Evolutionary conservation across 2,113 vertebrate species (phyloP).

Genomic region (Calidris pygmaea): DNA sequence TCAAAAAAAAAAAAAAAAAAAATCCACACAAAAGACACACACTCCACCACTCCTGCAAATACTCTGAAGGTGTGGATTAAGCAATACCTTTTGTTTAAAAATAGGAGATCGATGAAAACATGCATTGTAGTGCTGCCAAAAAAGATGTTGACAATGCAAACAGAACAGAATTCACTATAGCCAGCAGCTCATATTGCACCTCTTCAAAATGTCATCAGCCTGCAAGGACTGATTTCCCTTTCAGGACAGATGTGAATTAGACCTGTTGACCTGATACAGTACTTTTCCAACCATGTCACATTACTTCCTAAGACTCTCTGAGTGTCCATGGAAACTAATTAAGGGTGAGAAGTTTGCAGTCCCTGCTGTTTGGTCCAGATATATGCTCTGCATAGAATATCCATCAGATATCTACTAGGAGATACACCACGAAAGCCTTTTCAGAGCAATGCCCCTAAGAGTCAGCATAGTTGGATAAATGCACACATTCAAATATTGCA

Average conservation of each 20-base stretch:
- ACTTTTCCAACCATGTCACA: not conserved
- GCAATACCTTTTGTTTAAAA: not conserved
- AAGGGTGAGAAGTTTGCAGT: not conserved
- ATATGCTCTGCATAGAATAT: not conserved
- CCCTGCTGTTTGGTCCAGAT: not conserved
- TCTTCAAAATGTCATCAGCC: not conserved
- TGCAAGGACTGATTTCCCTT: not conserved
- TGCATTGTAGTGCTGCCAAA: not conserved
- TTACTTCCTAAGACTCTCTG: not conserved
- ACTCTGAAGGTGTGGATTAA: not conserved
- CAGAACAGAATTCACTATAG: not conserved
- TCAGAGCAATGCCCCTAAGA: not conserved
- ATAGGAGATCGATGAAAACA: not conserved
- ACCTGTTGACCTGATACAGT: not conserved
- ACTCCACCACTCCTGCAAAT: not conserved
- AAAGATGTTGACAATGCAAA: not conserved
- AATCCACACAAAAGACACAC: not conserved
- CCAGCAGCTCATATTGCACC: not conserved
- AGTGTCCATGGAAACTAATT: not conserved
- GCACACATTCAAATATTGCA: not conserved
- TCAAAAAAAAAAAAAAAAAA: accelerated
- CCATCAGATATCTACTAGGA: not conserved
- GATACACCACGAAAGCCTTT: not conserved
- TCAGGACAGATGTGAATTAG: not conserved
- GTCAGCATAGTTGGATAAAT: not conserved